Evolutionary conservation across 2,888 invertebrate genomes (phyloP), one percentile per base, ranked within the genome.

Genomic region (Archips crataeganus): DNA sequence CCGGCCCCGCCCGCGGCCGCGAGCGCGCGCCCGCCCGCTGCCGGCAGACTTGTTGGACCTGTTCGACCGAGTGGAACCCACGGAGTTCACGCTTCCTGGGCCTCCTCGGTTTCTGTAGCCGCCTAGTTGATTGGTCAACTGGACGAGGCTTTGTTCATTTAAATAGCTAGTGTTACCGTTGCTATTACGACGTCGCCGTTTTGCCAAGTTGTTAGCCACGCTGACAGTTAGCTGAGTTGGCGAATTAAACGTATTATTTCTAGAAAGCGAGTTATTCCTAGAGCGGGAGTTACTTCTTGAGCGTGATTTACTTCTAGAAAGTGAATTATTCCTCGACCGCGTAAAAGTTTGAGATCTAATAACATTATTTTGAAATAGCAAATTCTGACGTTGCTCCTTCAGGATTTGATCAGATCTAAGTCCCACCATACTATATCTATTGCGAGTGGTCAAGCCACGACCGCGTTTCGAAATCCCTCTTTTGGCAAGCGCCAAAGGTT

Each of bases 291-390:
- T 70, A 23, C 42, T 91, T 71, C 93, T 87, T 23, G 94, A 94
- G 6, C 94, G 84, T 32, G 94, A 93, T 77, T 93, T 93, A 69
- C 91, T 91, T 72, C 93, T 59, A 5, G 70, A 70, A 36, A 36
- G 13, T n/a, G 61, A 61, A 54, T 69, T 70, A 13, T 60, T 91
- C 72, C 93, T 87, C 23, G 94, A 94, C 8, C 94, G 84, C 62
- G 92, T 94, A 71, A 94, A 95, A 54, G 94, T 94, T 80, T 93
- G 94, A 6, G 94, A 90, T 79, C 81, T 89, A 68, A 95, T 94
- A 1, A 90, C 79, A 77, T 90, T 89, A 70, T 90, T 90, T 10
- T 88, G 84, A 11, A 80, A 76, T 10, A 85, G 77, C 76, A 87
- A 77, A 76, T 90, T 87, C 76, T 90, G 87, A 57, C 86, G 84